These are phyloP conservation scores for Theocolax elegans DNA, from an alignment of 1,140 invertebrate species.

Conservation along the genomic window DNA sequence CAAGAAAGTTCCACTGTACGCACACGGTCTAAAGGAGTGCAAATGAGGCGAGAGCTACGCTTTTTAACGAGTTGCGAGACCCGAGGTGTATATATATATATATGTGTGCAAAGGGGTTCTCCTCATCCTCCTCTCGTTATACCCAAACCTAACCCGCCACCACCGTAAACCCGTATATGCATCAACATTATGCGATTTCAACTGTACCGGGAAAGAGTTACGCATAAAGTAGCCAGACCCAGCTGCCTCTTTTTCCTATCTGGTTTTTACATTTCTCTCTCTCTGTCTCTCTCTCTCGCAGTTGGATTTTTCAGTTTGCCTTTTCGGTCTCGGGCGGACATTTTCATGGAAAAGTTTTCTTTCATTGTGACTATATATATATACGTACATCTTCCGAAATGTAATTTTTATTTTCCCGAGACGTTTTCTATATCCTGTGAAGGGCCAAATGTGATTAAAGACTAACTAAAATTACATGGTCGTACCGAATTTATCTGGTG, in stretches of 20 bases:
- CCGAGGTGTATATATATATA: too few species aligned
- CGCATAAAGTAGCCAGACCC: neutral
- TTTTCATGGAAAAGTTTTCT: too few species aligned
- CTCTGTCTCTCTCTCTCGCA: neutral
- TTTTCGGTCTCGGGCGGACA: neutral
- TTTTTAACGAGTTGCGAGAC: conserved; percentile 46
- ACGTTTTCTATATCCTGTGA: too few species aligned
- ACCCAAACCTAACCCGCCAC: too few species aligned
- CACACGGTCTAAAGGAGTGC: conserved; percentile 30
- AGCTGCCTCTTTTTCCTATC: neutral
- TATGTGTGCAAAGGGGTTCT: too few species aligned
- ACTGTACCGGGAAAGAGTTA: neutral
- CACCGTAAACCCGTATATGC: neutral
- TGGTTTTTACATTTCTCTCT: neutral
- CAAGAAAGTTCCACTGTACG: conserved; percentile 5
- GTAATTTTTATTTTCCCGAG: neutral
- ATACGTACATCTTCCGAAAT: too few species aligned
- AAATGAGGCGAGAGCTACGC: conserved; percentile 48
- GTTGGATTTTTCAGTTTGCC: neutral
- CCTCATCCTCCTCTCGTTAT: too few species aligned
- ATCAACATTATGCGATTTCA: neutral
- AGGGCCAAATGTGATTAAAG: too few species aligned
- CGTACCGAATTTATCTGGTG: too few species aligned
- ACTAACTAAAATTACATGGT: too few species aligned
- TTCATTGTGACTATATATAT: too few species aligned